Percentiles rank a stretch among this genome's conserved stretches.
Evolutionary conservation across 2,797 vertebrate genomes (phyloP).

Genomic region (Percopsis omiscomaycus): DNA sequence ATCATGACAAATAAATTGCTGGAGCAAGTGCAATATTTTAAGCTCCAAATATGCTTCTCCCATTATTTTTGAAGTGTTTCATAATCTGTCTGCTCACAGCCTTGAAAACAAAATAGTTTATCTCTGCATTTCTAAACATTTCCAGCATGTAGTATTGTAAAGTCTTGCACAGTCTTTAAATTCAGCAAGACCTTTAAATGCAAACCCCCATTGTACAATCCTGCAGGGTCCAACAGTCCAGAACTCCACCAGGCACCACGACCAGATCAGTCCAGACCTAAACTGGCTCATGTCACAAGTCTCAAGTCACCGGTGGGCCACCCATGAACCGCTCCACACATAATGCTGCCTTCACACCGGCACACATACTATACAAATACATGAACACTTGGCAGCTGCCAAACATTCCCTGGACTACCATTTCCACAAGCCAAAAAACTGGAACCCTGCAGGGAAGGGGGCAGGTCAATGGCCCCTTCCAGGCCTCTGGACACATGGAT

Average conservation of each 20-base stretch:
- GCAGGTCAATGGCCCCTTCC: slow-evolving; percentile 20
- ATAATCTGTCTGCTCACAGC: slow-evolving; percentile 13
- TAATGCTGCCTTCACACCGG: neutral
- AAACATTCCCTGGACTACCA: neutral
- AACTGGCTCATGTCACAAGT: slow-evolving; percentile 21
- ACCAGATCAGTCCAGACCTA: slow-evolving; percentile 27
- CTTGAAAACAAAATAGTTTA: slow-evolving; percentile 36
- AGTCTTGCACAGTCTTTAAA: slow-evolving; percentile 13
- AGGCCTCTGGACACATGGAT: slow-evolving; percentile 3
- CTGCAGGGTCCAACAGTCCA: slow-evolving; percentile 14
- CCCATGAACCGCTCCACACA: slow-evolving; percentile 16
- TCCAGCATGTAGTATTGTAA: neutral
- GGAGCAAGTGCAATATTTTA: slow-evolving; percentile 17
- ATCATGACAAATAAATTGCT: slow-evolving; percentile 14
- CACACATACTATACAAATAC: neutral
- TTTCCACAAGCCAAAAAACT: slow-evolving; percentile 1
- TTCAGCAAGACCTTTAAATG: slow-evolving; percentile 22
- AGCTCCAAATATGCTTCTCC: slow-evolving; percentile 42
- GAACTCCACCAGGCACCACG: slow-evolving; percentile 29
- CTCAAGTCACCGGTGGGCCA: slow-evolving; percentile 34
- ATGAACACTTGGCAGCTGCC: neutral
- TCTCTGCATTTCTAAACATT: slow-evolving; percentile 1
- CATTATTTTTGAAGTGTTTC: slow-evolving; percentile 32
- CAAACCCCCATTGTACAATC: slow-evolving; percentile 43
- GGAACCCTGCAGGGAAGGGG: slow-evolving; percentile 15